phyloP scores from a whole-genome alignment of 30 jellyfish, hydroid and myxozoan genomes.

The Turritopsis rubra region DNA sequence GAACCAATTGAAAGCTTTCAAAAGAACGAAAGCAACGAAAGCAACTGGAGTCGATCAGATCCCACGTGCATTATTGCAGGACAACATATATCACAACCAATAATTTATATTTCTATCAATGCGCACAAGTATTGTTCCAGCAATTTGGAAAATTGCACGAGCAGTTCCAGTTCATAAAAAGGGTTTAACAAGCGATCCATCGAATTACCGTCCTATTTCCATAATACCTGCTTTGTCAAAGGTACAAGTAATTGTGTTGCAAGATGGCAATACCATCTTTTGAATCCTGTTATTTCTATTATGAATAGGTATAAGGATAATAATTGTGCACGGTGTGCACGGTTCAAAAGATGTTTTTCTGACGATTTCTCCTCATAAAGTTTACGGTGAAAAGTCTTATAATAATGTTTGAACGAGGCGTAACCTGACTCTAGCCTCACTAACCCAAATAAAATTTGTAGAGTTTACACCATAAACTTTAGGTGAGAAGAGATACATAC shows the following conservation, averaged over 20 bases:
- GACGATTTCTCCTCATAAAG: too few species aligned
- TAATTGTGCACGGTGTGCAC: too few species aligned
- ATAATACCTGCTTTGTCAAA: slow-evolving; percentile 47
- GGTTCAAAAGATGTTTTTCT: too few species aligned
- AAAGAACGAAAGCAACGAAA: not conserved
- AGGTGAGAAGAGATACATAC: too few species aligned
- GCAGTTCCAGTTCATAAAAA: slow-evolving; percentile 43
- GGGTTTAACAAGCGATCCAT: slow-evolving; percentile 39
- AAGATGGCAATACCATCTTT: too few species aligned
- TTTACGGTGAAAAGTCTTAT: too few species aligned
- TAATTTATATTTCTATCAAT: slow-evolving; percentile 10
- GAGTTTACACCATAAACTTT: too few species aligned
- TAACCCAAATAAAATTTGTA: too few species aligned
- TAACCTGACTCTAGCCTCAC: too few species aligned
- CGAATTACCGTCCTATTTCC: slow-evolving; percentile 53
- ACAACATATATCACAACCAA: not conserved
- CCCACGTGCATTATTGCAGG: not conserved
- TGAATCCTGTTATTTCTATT: too few species aligned
- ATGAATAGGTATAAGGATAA: too few species aligned
- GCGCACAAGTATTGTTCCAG: slow-evolving; percentile 41
- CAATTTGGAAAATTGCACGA: slow-evolving; percentile 53
- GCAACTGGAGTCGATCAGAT: not conserved
- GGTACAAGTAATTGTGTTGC: slow-evolving; percentile 30
- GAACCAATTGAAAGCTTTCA: not conserved
- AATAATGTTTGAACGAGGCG: too few species aligned